Evolutionary conservation across 1,140 invertebrate genomes (phyloP).

Genomic region (Panulirus ornatus): DNA sequence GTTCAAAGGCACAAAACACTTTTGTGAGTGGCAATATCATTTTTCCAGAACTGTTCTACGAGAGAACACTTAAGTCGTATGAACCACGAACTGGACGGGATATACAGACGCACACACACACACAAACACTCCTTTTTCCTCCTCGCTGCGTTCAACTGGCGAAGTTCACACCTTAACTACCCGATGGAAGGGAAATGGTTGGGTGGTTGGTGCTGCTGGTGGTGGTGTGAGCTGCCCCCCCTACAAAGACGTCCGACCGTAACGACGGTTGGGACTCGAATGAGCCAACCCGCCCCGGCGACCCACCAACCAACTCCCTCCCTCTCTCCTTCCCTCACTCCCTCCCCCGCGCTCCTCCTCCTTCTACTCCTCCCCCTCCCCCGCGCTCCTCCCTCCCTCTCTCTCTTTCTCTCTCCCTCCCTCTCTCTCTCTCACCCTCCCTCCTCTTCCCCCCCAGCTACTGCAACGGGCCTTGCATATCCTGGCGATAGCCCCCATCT

Average conservation of each 20-base stretch:
- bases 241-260: background rate
- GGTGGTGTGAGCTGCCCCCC: background rate
- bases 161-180: no score
- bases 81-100: no score
- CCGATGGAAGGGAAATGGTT: no score
- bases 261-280: background rate
- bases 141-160: no score
- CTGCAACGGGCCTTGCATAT: slow-evolving; percentile 1
- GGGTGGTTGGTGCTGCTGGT: no score
- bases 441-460: background rate
- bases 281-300: background rate
- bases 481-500: slow-evolving; percentile 6
- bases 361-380: background rate
- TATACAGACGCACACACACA: no score
- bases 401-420: background rate
- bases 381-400: background rate
- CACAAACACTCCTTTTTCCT: no score
- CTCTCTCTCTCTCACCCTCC: background rate
- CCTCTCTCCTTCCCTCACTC: background rate
- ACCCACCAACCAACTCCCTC: background rate
- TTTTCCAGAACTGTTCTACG: no score
- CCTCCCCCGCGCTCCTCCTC: background rate
- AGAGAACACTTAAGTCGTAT: no score
- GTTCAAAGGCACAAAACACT: no score
- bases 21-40: no score